Evolutionary conservation across 2,888 invertebrate species (phyloP).

Genomic region (Electrophaes corylata): DNA sequence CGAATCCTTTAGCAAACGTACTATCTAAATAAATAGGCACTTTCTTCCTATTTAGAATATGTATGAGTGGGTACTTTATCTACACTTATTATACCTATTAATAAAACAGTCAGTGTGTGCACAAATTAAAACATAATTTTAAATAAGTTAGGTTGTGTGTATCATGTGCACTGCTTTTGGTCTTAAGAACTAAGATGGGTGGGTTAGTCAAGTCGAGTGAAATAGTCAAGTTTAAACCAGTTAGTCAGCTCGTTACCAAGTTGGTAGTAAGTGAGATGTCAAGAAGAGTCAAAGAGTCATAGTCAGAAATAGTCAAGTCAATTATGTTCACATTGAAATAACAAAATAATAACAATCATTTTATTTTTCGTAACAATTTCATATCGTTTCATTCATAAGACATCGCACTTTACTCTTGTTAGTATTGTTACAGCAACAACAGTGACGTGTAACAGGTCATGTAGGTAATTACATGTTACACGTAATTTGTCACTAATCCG

Average conservation of each 20-base stretch:
- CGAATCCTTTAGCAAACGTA: too few species aligned
- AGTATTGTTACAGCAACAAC: slow-evolving; percentile 47
- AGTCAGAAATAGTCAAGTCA: slow-evolving; percentile 51
- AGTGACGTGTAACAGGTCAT: slow-evolving; percentile 32
- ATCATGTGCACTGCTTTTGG: not conserved
- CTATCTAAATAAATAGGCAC: too few species aligned
- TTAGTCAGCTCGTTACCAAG: slow-evolving; percentile 38
- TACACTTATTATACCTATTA: too few species aligned
- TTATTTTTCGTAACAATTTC: slow-evolving; percentile 63
- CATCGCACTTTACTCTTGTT: slow-evolving; percentile 78
- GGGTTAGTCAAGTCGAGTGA: slow-evolving; percentile 49
- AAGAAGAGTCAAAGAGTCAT: slow-evolving; percentile 34
- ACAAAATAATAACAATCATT: slow-evolving; percentile 60
- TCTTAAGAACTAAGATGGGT: not conserved
- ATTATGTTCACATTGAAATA: slow-evolving; percentile 45
- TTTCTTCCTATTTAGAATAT: too few species aligned
- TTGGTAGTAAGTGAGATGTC: slow-evolving; percentile 76
- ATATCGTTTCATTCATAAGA: slow-evolving; percentile 58
- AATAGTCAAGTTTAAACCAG: slow-evolving; percentile 49
- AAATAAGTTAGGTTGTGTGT: too few species aligned
- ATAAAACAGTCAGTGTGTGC: too few species aligned
- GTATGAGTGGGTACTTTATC: too few species aligned
- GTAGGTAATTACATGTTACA: slow-evolving; percentile 26
- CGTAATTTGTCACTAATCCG: slow-evolving; percentile 40
- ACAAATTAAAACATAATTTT: too few species aligned